Evolutionary conservation across 2,888 invertebrate species (phyloP).

Genomic region (Lepidonotus clava): DNA sequence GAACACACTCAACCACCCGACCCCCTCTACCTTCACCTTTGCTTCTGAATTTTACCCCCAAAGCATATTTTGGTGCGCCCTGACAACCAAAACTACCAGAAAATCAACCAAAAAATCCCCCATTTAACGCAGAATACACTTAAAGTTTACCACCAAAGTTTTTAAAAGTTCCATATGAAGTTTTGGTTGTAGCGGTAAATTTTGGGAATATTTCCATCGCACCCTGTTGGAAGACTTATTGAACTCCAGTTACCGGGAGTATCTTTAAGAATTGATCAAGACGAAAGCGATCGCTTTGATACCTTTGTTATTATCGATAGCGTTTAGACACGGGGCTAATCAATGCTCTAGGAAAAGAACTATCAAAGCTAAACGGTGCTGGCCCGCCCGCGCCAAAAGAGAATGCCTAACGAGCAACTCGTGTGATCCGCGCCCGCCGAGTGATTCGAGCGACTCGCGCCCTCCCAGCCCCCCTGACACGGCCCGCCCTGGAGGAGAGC

Average conservation of each 20-base stretch:
- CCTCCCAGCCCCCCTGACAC: too few species aligned
- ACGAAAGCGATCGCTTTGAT: constrained; percentile 37
- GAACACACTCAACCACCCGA: constrained; percentile 22
- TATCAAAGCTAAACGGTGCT: constrained; percentile 49
- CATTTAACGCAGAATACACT: too few species aligned
- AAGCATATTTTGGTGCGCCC: too few species aligned
- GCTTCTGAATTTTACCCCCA: neutral
- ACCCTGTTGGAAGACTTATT: constrained; percentile 40
- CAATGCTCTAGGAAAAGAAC: constrained; percentile 1
- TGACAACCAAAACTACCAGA: too few species aligned
- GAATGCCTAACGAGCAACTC: constrained; percentile 24
- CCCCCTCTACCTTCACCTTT: neutral
- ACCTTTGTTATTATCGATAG: constrained; percentile 50
- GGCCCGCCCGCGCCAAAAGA: constrained; percentile 26
- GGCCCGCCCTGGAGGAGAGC: too few species aligned
- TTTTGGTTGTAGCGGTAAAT: too few species aligned
- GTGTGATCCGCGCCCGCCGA: neutral
- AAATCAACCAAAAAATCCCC: too few species aligned
- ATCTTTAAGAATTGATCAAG: constrained; percentile 48
- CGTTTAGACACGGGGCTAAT: constrained; percentile 46
- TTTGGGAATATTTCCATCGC: too few species aligned
- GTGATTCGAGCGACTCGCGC: neutral
- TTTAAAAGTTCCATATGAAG: too few species aligned
- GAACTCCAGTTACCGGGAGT: constrained; percentile 34
- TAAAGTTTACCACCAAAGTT: too few species aligned